A percentile compares a stretch with the other conserved stretches of the same genome.
phyloP scores from a whole-genome alignment of 2,113 vertebrate genomes.

The Hyaena hyaena region DNA sequence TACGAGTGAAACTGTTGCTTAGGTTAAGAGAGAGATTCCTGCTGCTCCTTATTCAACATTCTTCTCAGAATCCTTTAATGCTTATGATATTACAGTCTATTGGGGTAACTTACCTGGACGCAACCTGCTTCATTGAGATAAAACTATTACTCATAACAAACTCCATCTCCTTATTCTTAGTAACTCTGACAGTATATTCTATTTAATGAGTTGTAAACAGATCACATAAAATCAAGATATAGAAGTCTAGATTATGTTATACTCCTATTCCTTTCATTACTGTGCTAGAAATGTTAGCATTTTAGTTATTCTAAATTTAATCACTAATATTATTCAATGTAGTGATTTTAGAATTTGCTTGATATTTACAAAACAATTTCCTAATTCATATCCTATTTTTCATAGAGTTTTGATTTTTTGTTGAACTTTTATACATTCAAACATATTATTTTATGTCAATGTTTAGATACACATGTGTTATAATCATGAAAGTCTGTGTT shows the following conservation, averaged over 20 bases:
- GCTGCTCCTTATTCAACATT: neutral
- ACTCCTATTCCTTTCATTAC: neutral
- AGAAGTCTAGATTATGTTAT: neutral
- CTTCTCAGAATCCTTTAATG: neutral
- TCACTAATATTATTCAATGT: neutral
- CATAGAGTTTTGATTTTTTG: neutral
- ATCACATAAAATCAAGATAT: neutral
- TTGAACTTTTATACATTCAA: neutral
- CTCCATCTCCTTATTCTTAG: neutral
- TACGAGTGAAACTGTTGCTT: neutral
- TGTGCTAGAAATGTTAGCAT: neutral
- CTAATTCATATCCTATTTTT: neutral
- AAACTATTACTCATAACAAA: neutral
- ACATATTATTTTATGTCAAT: neutral
- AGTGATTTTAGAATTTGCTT: neutral
- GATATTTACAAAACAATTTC: neutral
- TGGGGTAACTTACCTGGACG: neutral
- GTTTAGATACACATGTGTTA: neutral
- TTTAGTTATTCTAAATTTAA: neutral
- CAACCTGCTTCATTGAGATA: neutral
- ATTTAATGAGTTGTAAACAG: neutral
- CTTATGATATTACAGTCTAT: neutral
- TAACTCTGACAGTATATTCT: neutral
- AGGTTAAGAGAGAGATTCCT: neutral
- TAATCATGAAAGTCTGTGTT: neutral